Conservation (phyloP, 2,113 vertebrate species). For the Rhea americana region DNA sequence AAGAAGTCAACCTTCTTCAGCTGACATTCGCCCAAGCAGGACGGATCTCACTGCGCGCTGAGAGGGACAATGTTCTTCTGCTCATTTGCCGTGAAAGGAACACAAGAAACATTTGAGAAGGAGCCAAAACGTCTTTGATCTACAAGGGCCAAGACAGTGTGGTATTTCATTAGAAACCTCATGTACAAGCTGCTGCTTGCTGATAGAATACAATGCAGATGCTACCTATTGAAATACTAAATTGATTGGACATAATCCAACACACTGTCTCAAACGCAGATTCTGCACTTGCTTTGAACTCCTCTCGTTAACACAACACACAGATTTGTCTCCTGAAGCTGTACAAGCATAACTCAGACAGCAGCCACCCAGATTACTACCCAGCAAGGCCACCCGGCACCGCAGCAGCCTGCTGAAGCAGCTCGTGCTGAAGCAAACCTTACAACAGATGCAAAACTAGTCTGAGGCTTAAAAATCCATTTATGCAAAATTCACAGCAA, state of each 20-base stretch:
- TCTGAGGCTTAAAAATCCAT: background rate
- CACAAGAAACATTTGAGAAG: background rate
- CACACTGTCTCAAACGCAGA: rapidly evolving
- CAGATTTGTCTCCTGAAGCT: rapidly evolving
- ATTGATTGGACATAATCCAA: background rate
- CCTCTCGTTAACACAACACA: background rate
- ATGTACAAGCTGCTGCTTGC: rapidly evolving
- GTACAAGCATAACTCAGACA: background rate
- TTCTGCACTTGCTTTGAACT: background rate
- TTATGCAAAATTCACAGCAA: background rate
- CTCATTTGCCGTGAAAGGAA: background rate
- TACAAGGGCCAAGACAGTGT: rapidly evolving
- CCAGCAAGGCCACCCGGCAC: rapidly evolving
- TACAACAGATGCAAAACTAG: rapidly evolving
- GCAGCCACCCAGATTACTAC: background rate
- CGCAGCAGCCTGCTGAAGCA: background rate
- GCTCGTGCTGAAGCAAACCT: background rate
- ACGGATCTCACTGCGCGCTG: background rate
- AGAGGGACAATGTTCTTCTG: background rate
- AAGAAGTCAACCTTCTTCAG: background rate
- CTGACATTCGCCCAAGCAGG: background rate
- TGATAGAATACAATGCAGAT: background rate
- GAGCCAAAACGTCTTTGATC: background rate
- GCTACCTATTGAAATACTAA: background rate
- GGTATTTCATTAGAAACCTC: background rate